A percentile compares a stretch with the other conserved stretches of the same genome.
Evolutionary conservation across 1,140 invertebrate species (phyloP).

Genomic region (Drosophila ananassae): DNA sequence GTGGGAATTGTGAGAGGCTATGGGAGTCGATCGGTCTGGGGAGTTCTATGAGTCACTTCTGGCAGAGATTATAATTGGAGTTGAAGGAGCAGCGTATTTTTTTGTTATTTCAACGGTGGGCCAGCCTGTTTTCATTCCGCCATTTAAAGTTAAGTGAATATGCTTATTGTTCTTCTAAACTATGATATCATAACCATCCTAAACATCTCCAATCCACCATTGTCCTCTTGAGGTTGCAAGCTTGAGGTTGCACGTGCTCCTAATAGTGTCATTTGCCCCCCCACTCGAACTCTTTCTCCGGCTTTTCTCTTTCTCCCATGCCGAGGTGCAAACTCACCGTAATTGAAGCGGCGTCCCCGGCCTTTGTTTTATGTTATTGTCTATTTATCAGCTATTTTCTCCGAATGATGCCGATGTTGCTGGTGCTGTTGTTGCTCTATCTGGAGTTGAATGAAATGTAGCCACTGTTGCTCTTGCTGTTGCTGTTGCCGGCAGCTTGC

Average conservation of each 20-base stretch:
- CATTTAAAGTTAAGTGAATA: no score
- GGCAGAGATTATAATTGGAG: not conserved
- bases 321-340: slow-evolving; percentile 45
- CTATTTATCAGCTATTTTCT: slow-evolving; percentile 67
- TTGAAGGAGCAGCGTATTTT: not conserved
- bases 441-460: slow-evolving; percentile 62
- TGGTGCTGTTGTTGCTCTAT: slow-evolving; percentile 27
- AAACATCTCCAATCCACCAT: no score
- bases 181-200: no score
- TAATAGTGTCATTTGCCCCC: slow-evolving; percentile 13
- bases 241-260: slow-evolving; percentile 25
- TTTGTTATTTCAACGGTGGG: no score
- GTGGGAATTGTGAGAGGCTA: slow-evolving; percentile 16
- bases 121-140: no score
- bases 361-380: slow-evolving; percentile 55
- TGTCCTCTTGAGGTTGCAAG: no score
- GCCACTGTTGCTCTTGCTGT: slow-evolving; percentile 9
- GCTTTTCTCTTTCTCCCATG: slow-evolving; percentile 4
- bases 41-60: slow-evolving; percentile 17
- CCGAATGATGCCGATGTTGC: slow-evolving; percentile 8
- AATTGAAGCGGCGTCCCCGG: slow-evolving; percentile 50
- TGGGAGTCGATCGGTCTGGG: no score
- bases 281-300: no score
- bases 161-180: no score
- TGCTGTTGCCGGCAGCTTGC: slow-evolving; percentile 44